Base-by-base conservation (phyloP, 2,113 vertebrate species). In the Genyomyrus donnyi region DNA sequence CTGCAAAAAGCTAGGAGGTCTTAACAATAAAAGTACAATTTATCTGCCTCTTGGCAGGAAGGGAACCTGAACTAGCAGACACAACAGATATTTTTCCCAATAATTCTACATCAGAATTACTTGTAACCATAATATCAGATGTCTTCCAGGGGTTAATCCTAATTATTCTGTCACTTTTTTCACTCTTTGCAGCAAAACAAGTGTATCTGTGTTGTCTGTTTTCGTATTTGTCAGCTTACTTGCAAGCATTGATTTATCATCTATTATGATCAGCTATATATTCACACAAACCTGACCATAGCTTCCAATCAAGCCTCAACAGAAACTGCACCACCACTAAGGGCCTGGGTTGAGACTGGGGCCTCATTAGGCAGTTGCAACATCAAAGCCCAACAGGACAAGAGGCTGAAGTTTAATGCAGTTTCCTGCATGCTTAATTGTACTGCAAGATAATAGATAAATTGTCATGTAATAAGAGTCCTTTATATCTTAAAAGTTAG, bases 121-220 rank as follows among this genome's bases (percentile, higher is more conserved):
- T 53, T 53, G 85, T 35, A 87, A 53, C 15, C 6, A 0, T 27
- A 87, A 87, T 87, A 39, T 35, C 31, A 45, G 21, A 42, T 84
- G 19, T 85, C 80, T 85, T 45, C 21, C 80, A n/a, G 19, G 42
- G 80, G 80, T 48, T 48, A 48, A 85, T 24, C 45, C 35, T 48
- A 53, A 93, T 93, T 93, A 89, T 85, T 90, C 93, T 93, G 92
- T 93, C 91, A 92, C 90, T 15, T 87, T 50, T 90, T 89, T 93
- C 91, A 92, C 90, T 15, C 83, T 50, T 90, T 89, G 88, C 91
- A 94, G 95, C 93, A 94, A 95, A 94, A 91, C 88, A n/a, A 39
- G 86, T 92, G 90, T 92, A 91, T 52, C 27, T 52, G 15, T 8
- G 17, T 35, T 13, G 1, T 53, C 15, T 17, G 85, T 27, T 35